phyloP scores from a whole-genome alignment of 1,140 invertebrate genomes.

The Harpegnathos saltator region DNA sequence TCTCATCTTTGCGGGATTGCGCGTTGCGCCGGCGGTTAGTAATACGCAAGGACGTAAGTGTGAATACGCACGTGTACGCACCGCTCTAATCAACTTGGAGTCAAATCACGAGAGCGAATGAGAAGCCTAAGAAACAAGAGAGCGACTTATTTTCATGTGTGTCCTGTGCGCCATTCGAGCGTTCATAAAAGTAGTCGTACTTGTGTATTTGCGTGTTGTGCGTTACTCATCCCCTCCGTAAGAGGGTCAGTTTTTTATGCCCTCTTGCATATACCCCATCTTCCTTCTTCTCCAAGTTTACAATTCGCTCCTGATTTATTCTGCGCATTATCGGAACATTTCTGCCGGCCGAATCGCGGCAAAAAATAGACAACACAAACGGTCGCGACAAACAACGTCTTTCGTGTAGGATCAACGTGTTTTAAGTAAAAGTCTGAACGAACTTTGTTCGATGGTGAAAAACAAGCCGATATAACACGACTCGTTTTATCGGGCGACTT shows the following conservation, averaged over 20 bases:
- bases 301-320: too few species aligned
- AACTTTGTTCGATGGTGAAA: neutral
- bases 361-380: neutral
- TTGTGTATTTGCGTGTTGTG: conserved; percentile 34
- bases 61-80: neutral
- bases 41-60: neutral
- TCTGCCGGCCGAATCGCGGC: conserved; percentile 7
- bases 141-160: conserved; percentile 67
- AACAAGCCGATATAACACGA: too few species aligned
- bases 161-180: conserved; percentile 36
- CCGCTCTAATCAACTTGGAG: neutral
- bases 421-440: neutral
- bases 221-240: conserved; percentile 11
- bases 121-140: conserved; percentile 74
- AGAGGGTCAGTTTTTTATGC: neutral
- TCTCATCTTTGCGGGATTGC: conserved; percentile 35
- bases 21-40: conserved; percentile 1
- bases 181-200: conserved; percentile 54
- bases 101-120: conserved; percentile 46
- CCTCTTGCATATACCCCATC: too few species aligned
- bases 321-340: neutral
- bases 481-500: too few species aligned
- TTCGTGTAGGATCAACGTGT: neutral
- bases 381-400: neutral
- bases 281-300: neutral